phyloP scores from a whole-genome alignment of 1,140 invertebrate genomes.

The Drosophila erecta region DNA sequence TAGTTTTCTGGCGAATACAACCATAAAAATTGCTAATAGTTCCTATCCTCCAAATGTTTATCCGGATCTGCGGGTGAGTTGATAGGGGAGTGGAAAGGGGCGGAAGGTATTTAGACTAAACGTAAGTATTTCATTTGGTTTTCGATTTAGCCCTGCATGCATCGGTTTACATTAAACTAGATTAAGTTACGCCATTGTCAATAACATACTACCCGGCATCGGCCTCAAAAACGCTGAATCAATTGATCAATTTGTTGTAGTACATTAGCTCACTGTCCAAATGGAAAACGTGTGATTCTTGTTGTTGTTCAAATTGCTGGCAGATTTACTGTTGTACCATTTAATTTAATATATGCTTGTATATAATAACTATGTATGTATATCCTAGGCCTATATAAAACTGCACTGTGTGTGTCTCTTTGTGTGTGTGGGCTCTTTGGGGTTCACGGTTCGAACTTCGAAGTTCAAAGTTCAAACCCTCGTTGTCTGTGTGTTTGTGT shows the following conservation, averaged over 20 bases:
- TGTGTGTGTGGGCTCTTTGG: conserved; percentile 13
- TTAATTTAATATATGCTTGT: conserved; percentile 54
- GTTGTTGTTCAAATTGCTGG: conserved; percentile 74
- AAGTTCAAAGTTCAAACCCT: conserved; percentile 11
- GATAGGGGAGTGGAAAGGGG: conserved; percentile 3
- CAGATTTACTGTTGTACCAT: conserved; percentile 75
- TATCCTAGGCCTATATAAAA: conserved; percentile 53
- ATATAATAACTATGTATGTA: conserved; percentile 48
- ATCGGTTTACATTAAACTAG: conserved; percentile 60
- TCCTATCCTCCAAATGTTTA: conserved; percentile 36
- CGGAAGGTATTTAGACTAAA: conserved; percentile 40
- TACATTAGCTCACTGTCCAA: conserved; percentile 81
- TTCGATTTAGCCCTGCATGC: conserved; percentile 44
- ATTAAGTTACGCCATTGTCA: conserved; percentile 61
- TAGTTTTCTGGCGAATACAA: conserved; percentile 66
- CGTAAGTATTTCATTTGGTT: conserved; percentile 41
- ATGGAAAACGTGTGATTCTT: conserved; percentile 83
- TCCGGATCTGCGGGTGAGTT: conserved; percentile 3
- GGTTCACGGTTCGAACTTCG: background rate
- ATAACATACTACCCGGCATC: conserved; percentile 60
- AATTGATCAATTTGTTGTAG: conserved; percentile 76
- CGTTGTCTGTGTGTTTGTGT: conserved; percentile 5
- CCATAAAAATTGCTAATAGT: conserved; percentile 83
- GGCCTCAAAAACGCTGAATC: conserved; percentile 65
- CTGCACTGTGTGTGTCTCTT: conserved; percentile 34